Percentiles rank a stretch among this genome's conserved stretches.
These are phyloP conservation scores for Engraulis encrasicolus DNA, from an alignment of 2,113 vertebrate species.

Conservation along the genomic window DNA sequence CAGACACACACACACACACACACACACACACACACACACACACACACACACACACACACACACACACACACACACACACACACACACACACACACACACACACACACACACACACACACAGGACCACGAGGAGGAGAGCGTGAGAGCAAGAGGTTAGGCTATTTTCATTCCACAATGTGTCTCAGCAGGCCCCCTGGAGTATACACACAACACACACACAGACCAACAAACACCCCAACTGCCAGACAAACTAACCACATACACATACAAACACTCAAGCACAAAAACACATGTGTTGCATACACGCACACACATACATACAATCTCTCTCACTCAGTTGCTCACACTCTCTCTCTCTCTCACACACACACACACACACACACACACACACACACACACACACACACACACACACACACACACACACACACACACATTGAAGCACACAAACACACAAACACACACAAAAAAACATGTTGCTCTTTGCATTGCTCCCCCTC, in stretches of 20 bases:
- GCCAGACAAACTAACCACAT: neutral
- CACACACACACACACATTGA: neutral
- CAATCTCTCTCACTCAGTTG: no score
- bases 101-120: neutral
- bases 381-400: neutral
- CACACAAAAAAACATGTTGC: neutral
- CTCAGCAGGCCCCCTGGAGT: slow-evolving; percentile 8
- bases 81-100: no score
- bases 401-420: neutral
- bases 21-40: neutral
- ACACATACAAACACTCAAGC: no score
- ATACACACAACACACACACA: neutral
- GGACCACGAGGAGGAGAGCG: neutral
- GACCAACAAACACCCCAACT: neutral
- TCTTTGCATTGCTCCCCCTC: neutral
- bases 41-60: no score
- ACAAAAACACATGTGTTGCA: neutral
- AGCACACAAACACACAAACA: neutral
- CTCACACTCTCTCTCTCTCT: no score
- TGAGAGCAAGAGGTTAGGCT: neutral
- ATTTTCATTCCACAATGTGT: slow-evolving; percentile 12
- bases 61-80: neutral
- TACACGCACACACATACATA: neutral
- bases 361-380: slow-evolving; percentile 11
- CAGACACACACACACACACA: no score